These are phyloP conservation scores for Urosaurus nigricauda DNA, from an alignment of 2,797 vertebrate species.

Conservation along the genomic window DNA sequence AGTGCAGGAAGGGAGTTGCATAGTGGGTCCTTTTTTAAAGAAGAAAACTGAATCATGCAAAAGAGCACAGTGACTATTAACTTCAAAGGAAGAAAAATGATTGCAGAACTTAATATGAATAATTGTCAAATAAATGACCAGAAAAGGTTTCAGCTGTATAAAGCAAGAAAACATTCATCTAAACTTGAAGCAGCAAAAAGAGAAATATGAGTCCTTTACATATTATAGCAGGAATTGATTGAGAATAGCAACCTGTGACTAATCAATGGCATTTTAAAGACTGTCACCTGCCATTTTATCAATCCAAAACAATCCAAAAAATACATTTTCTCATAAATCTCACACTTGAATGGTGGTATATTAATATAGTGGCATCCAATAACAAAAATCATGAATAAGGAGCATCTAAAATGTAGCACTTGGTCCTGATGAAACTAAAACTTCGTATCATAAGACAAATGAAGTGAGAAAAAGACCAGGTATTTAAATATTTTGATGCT, in stretches of 20 bases:
- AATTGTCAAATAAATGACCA: background rate
- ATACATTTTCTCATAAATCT: conserved; percentile 64
- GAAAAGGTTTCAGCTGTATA: conserved; percentile 12
- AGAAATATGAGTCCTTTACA: conserved; percentile 55
- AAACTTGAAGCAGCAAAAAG: conserved; percentile 53
- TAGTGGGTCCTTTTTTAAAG: background rate
- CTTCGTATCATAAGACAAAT: conserved; percentile 55
- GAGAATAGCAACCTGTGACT: conserved; percentile 61
- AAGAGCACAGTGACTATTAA: conserved; percentile 11
- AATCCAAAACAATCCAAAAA: conserved; percentile 53
- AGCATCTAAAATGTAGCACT: conserved; percentile 60
- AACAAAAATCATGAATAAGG: conserved; percentile 62
- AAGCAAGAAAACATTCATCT: conserved; percentile 50
- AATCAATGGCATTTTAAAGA: conserved; percentile 65
- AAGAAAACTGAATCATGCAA: conserved; percentile 10
- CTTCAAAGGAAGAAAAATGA: conserved; percentile 42
- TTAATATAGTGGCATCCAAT: conserved; percentile 55
- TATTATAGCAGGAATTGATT: conserved; percentile 58
- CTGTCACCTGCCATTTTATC: conserved; percentile 61
- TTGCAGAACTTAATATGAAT: conserved; percentile 50
- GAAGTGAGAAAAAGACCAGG: conserved; percentile 29
- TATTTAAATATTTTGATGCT: conserved; percentile 38
- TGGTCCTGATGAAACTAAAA: conserved; percentile 66
- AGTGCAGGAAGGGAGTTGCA: background rate
- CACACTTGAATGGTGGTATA: conserved; percentile 46